Evolutionary conservation across 2,888 invertebrate species (phyloP).

Genomic region (Lepidocyrtoides sp.): DNA sequence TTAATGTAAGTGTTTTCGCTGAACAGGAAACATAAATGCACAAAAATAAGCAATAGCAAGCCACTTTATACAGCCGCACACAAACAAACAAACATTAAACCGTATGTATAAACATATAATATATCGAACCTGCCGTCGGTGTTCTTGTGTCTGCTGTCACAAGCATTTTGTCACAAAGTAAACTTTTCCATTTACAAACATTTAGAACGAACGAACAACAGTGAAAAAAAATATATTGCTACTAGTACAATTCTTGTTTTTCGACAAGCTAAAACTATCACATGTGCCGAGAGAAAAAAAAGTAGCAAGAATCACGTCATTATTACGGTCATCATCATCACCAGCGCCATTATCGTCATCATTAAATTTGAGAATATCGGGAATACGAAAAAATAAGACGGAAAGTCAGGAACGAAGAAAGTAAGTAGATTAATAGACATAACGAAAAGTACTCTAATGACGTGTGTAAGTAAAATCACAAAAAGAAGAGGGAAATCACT

Average conservation of each 20-base stretch:
- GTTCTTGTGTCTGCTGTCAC: not conserved
- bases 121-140: conserved; percentile 4
- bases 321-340: conserved; percentile 27
- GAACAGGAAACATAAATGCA: too few species aligned
- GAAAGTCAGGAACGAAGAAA: not conserved
- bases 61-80: too few species aligned
- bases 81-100: not conserved
- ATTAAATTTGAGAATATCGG: conserved; percentile 55
- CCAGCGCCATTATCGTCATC: conserved; percentile 62
- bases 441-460: conserved; percentile 27
- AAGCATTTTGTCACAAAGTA: conserved; percentile 39
- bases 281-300: not conserved
- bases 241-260: not conserved
- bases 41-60: too few species aligned
- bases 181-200: conserved; percentile 34
- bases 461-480: conserved; percentile 27
- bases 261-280: not conserved
- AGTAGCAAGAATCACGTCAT: conserved; percentile 35
- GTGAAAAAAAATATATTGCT: too few species aligned
- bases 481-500: conserved; percentile 13
- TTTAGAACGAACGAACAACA: not conserved
- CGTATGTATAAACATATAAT: not conserved
- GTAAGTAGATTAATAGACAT: conserved; percentile 53
- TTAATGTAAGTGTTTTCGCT: not conserved
- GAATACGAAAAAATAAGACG: not conserved